These are phyloP conservation scores for Rambutsinella grinnellia DNA, from an alignment of 2,888 invertebrate genomes.

Conservation along the genomic window DNA sequence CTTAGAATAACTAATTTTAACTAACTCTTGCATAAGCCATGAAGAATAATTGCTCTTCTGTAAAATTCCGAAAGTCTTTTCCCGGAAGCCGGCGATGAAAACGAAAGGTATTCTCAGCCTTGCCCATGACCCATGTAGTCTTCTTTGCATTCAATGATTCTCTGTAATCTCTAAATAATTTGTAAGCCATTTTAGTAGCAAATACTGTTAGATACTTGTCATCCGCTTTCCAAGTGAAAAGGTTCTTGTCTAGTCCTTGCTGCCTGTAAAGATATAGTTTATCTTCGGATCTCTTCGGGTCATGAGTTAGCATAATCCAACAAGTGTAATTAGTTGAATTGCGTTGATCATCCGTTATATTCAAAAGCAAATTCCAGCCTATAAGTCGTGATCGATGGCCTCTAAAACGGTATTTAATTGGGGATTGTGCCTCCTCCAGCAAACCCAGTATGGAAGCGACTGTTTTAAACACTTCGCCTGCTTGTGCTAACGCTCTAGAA, in stretches of 20 bases:
- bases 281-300: background rate
- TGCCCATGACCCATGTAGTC: background rate
- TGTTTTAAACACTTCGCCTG: too few species aligned
- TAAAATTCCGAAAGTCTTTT: background rate
- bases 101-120: background rate
- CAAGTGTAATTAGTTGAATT: too few species aligned
- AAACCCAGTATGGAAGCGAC: too few species aligned
- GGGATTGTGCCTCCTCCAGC: too few species aligned
- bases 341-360: too few species aligned
- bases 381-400: background rate
- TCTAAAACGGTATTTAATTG: background rate
- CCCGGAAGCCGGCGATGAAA: conserved; percentile 3
- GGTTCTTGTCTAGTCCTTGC: background rate
- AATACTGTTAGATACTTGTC: background rate
- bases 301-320: too few species aligned
- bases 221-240: background rate
- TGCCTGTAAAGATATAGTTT: background rate
- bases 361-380: too few species aligned
- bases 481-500: conserved; percentile 5
- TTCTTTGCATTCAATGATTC: background rate
- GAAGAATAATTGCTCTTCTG: conserved; percentile 43
- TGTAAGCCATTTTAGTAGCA: conserved; percentile 10
- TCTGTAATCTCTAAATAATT: background rate
- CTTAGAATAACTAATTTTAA: background rate
- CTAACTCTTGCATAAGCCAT: conserved; percentile 30